A percentile compares a stretch with the other conserved stretches of the same genome.
Conservation (phyloP, 2,888 invertebrate species). For the Drosophila greeni region DNA sequence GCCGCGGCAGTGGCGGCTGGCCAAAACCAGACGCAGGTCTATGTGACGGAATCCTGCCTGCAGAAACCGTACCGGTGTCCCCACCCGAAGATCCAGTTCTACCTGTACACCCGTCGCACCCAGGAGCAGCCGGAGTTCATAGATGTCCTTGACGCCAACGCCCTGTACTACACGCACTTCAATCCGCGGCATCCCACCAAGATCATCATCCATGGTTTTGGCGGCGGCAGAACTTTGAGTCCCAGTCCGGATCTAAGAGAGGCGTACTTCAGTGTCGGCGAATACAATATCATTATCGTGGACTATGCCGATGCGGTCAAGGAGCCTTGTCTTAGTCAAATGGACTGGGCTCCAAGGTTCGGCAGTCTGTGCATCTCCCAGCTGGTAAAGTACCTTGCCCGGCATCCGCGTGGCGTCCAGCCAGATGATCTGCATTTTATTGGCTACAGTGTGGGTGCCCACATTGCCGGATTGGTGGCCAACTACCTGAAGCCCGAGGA, state of each 20-base stretch:
- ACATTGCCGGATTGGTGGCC: conserved; percentile 90
- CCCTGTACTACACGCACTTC: conserved; percentile 87
- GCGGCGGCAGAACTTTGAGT: conserved; percentile 88
- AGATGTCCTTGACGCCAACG: conserved; percentile 85
- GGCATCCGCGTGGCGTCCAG: conserved; percentile 87
- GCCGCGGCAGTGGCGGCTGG: conserved; percentile 66
- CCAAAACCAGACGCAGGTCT: conserved; percentile 82
- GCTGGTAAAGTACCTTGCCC: conserved; percentile 86
- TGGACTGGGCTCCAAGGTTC: conserved; percentile 84
- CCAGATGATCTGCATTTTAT: conserved; percentile 89
- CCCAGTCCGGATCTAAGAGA: conserved; percentile 91
- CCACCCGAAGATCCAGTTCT: conserved; percentile 90
- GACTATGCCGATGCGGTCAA: conserved; percentile 89
- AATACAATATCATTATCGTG: conserved; percentile 92
- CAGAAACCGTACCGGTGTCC: conserved; percentile 89
- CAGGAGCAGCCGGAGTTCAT: conserved; percentile 86
- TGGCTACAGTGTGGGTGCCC: conserved; percentile 92
- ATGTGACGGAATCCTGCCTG: conserved; percentile 89
- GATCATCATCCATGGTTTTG: conserved; percentile 94
- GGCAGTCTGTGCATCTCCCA: conserved; percentile 88
- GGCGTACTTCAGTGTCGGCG: conserved; percentile 88
- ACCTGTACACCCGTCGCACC: conserved; percentile 88
- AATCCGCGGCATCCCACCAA: conserved; percentile 89
- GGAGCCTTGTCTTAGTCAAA: conserved; percentile 90
- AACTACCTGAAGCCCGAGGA: conserved; percentile 84